phyloP scores from a whole-genome alignment of 2,888 invertebrate genomes.

The Zelleria hepariella region DNA sequence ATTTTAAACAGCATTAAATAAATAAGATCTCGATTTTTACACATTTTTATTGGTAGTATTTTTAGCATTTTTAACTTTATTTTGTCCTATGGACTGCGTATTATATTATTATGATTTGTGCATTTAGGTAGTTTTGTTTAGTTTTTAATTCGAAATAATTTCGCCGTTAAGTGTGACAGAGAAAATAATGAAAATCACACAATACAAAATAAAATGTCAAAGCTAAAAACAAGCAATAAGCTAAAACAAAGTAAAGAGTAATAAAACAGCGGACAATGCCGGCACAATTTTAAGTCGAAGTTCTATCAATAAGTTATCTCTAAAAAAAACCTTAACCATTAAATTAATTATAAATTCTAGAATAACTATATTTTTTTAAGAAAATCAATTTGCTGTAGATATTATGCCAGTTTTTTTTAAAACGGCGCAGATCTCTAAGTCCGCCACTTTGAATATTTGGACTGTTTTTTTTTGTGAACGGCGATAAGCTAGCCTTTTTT shows the following conservation, averaged over 20 bases:
- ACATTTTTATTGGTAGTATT: constrained; percentile 3
- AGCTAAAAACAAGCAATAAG: not conserved
- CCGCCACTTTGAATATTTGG: not conserved
- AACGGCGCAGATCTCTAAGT: not conserved
- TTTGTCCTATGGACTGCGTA: not conserved
- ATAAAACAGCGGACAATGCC: not conserved
- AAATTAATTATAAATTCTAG: not conserved
- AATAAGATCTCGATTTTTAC: not conserved
- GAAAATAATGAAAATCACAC: not conserved
- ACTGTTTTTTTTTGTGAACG: not conserved
- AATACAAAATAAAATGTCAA: no score
- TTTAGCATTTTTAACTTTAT: constrained; percentile 12
- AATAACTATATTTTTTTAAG: no score
- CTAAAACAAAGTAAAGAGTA: not conserved
- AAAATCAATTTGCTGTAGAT: not conserved
- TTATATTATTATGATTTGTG: not conserved
- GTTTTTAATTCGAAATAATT: not conserved
- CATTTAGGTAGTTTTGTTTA: not conserved
- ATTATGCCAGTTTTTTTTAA: not conserved
- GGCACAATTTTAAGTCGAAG: not conserved
- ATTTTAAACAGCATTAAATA: no score
- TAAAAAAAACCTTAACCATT: not conserved
- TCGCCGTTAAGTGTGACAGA: not conserved
- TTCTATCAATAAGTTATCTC: not conserved
- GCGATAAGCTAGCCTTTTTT: not conserved